Percentiles rank a stretch among this genome's conserved stretches.
These are phyloP conservation scores for Sakesphorus luctuosus DNA, from an alignment of 2,113 vertebrate genomes.

Conservation along the genomic window DNA sequence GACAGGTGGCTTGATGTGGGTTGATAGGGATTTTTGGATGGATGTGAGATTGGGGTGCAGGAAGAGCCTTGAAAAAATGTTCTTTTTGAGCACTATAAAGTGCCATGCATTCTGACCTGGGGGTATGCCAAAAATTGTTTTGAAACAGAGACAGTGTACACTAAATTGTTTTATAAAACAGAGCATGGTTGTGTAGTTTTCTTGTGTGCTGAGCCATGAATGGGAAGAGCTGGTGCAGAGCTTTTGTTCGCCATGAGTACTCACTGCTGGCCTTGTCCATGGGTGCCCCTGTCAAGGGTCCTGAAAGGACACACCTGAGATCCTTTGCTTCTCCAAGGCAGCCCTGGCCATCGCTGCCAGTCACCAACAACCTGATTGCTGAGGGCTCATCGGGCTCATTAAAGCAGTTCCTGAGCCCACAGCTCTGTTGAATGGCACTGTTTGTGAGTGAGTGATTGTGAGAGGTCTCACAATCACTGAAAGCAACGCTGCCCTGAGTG, in stretches of 20 bases:
- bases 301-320: neutral
- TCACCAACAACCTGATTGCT: neutral
- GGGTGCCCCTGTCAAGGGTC: neutral
- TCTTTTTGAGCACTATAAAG: neutral
- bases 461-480: neutral
- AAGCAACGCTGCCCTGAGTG: neutral
- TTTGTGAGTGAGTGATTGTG: neutral
- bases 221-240: neutral
- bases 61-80: neutral
- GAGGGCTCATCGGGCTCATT: neutral
- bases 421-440: too few species aligned
- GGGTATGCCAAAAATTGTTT: neutral
- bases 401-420: neutral
- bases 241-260: neutral
- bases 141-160: neutral
- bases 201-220: neutral
- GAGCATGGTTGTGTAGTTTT: neutral
- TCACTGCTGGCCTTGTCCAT: neutral
- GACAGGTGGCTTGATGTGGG: neutral
- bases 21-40: neutral
- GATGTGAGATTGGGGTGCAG: neutral
- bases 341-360: neutral
- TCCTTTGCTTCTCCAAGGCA: neutral
- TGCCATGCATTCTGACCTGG: neutral
- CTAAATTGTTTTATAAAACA: neutral